Base-by-base conservation (phyloP, 1,140 invertebrate genomes). In the Diprion similis region DNA sequence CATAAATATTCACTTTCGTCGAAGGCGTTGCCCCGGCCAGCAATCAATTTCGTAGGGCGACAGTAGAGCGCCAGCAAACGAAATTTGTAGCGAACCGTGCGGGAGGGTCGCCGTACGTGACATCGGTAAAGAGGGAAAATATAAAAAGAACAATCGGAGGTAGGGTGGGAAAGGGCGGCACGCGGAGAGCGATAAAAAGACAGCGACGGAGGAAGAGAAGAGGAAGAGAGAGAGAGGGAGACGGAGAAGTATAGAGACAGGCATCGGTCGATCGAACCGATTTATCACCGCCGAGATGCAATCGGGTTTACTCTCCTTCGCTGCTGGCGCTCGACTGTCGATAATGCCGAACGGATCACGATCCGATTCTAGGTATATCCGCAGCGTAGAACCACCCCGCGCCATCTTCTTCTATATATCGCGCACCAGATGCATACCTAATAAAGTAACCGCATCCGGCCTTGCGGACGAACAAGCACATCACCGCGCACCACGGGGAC, bases 221-320 rank as follows among this genome's bases (percentile, higher is more conserved):
- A 75, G 72, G 68, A 77, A 77, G 69, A 80, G 74, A 77, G 80
- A 83, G 80, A 59, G 51, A 9, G 9, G 51, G 48, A 10, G 48
- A 51, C 51, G 6, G 8, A 59, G 2, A 17, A 59, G 51, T 59
- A 59, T 59, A 17, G 51, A 59, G 51, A 59, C 51, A 59, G 51
- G 51, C 11, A 59, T 59, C 51, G 51, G 51, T 17, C 83, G 79
- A 83, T 81, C 76, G 83, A 77, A 85, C 82, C 85, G 83, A 86
- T 86, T 86, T 86, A 87, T 86, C 86, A 86, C 81, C 81, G 85
- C 84, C 77, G 77, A 82, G 84, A 86, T 84, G 85, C 84, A 84
- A 87, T 87, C 85, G 82, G 82, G 79, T 79, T 8, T 59, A 17
- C 51, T 59, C 51, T 59, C 51, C 51, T 59, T 85, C 78, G 85